phyloP scores from a whole-genome alignment of 1,140 invertebrate genomes.

The Drosophila nigromelanica region DNA sequence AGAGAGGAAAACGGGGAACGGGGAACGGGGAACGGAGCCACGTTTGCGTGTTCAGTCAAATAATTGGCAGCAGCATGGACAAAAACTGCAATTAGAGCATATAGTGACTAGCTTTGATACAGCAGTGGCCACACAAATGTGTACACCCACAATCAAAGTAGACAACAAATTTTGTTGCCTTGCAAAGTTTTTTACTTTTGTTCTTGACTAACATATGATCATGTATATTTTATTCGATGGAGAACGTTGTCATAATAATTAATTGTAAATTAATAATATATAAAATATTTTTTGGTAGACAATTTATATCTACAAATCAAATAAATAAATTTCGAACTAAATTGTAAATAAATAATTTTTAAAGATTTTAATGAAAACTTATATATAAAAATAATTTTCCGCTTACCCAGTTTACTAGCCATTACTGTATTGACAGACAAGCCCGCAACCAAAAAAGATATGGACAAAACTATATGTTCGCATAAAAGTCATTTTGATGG shows the following conservation, averaged over 20 bases:
- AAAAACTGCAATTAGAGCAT: conserved; percentile 68
- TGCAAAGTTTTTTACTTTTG: background rate
- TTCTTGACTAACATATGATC: no score
- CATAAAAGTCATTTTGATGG: conserved; percentile 28
- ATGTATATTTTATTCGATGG: no score
- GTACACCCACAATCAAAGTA: background rate
- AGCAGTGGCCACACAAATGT: conserved; percentile 8
- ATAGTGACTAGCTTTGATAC: conserved; percentile 16
- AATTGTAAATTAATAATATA: no score
- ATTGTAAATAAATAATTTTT: no score
- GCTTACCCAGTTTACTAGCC: background rate
- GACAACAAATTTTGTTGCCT: background rate
- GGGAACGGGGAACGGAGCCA: background rate
- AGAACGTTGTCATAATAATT: no score
- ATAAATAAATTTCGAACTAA: no score
- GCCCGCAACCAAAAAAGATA: background rate
- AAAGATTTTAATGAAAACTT: no score
- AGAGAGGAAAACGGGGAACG: background rate
- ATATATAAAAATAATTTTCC: no score
- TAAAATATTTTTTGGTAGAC: no score
- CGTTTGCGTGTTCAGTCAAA: conserved; percentile 32
- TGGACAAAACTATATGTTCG: background rate
- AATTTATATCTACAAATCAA: no score
- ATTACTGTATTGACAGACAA: background rate
- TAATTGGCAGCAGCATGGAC: conserved; percentile 59